These are phyloP conservation scores for Chaitophorus viminalis DNA, from an alignment of 2,888 invertebrate genomes.

Conservation along the genomic window DNA sequence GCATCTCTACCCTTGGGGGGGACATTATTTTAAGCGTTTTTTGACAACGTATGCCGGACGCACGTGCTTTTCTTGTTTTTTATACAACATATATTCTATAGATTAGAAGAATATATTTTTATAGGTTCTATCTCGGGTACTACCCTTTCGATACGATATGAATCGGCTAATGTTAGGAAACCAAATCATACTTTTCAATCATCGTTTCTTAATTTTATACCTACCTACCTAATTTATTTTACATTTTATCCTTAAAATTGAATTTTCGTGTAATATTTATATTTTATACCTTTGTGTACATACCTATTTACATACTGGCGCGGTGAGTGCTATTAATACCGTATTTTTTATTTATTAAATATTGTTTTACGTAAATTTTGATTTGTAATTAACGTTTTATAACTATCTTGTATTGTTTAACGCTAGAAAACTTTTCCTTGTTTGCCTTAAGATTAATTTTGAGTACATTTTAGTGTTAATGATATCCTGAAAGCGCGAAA, in stretches of 20 bases:
- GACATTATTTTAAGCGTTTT: conserved; percentile 9
- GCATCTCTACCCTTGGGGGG: neutral
- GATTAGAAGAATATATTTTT: neutral
- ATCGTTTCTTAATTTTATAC: neutral
- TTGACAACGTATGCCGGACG: neutral
- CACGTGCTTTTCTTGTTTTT: neutral
- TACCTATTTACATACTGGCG: neutral
- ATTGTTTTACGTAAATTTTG: neutral
- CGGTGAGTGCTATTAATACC: neutral
- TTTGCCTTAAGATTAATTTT: neutral
- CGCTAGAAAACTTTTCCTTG: neutral
- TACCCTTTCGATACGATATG: neutral
- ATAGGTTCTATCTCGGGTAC: neutral
- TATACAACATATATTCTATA: neutral
- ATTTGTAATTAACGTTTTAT: neutral
- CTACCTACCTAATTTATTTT: neutral
- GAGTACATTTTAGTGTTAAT: neutral
- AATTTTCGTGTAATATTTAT: neutral
- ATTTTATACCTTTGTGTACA: neutral
- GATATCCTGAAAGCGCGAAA: conserved; percentile 2
- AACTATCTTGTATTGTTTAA: neutral
- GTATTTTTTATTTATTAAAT: conserved; percentile 27
- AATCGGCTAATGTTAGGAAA: neutral
- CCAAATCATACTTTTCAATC: neutral
- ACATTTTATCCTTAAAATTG: neutral